phyloP scores from a whole-genome alignment of 2,888 invertebrate species.

The Amphipyra berbera region DNA sequence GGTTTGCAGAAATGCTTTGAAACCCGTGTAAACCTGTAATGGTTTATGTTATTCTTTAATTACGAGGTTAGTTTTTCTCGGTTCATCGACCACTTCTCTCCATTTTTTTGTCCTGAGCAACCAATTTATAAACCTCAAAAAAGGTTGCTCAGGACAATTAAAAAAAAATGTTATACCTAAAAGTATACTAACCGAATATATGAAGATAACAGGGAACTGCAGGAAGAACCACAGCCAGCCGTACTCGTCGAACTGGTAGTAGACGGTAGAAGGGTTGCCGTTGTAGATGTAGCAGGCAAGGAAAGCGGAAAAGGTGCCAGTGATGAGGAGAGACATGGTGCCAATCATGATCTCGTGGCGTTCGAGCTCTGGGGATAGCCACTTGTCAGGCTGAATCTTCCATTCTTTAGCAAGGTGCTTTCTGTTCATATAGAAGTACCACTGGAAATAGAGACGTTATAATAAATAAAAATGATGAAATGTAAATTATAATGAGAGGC shows the following conservation, averaged over 20 bases:
- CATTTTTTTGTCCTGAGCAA: no score
- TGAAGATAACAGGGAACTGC: conserved; percentile 91
- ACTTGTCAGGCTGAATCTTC: conserved; percentile 93
- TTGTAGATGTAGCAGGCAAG: conserved; percentile 92
- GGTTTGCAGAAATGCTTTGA: no score
- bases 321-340: conserved; percentile 88
- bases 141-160: no score
- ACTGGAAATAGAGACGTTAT: conserved; percentile 80
- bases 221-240: conserved; percentile 92
- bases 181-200: conserved; percentile 89
- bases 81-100: no score
- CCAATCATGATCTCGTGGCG: conserved; percentile 92
- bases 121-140: no score
- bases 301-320: conserved; percentile 89
- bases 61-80: no score
- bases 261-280: conserved; percentile 91
- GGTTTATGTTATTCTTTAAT: no score
- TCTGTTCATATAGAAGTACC: conserved; percentile 92
- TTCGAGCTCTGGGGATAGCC: conserved; percentile 91
- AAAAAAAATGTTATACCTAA: not conserved
- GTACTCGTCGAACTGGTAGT: conserved; percentile 91
- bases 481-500: no score
- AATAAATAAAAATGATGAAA: not conserved
- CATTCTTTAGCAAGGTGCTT: conserved; percentile 91
- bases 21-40: no score